phyloP scores from a whole-genome alignment of 2,113 vertebrate species.

The Crotalus horridus region DNA sequence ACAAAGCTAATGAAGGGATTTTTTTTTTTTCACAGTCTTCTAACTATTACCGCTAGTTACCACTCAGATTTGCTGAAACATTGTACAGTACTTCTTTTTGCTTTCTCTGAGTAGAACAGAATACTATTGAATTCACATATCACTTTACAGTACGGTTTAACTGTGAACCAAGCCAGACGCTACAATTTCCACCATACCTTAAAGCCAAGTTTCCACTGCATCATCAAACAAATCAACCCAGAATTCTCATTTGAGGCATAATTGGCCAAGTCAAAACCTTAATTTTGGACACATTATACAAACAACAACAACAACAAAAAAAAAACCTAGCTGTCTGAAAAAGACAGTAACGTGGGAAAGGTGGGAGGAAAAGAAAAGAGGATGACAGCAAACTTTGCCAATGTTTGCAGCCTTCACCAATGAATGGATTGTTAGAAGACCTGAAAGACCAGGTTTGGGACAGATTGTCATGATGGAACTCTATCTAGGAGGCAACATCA shows the following conservation, averaged over 20 bases:
- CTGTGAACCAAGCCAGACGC: background rate
- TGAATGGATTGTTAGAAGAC: background rate
- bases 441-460: background rate
- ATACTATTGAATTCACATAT: background rate
- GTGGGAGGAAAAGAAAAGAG: background rate
- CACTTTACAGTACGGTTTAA: background rate
- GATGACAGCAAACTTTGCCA: background rate
- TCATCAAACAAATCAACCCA: background rate
- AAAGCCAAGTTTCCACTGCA: background rate
- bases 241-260: background rate
- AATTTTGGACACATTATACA: background rate
- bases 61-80: background rate
- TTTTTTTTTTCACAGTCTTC: background rate
- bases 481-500: background rate
- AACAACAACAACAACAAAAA: no score
- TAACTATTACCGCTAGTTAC: background rate
- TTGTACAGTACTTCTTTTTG: background rate
- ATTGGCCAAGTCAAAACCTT: background rate
- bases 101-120: background rate
- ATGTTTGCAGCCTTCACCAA: background rate
- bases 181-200: background rate
- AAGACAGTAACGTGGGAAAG: background rate
- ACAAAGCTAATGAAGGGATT: background rate
- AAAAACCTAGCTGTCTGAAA: background rate
- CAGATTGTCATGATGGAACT: background rate